Base-by-base conservation (phyloP, 2,113 vertebrate species). In the Aplodontia rufa region DNA sequence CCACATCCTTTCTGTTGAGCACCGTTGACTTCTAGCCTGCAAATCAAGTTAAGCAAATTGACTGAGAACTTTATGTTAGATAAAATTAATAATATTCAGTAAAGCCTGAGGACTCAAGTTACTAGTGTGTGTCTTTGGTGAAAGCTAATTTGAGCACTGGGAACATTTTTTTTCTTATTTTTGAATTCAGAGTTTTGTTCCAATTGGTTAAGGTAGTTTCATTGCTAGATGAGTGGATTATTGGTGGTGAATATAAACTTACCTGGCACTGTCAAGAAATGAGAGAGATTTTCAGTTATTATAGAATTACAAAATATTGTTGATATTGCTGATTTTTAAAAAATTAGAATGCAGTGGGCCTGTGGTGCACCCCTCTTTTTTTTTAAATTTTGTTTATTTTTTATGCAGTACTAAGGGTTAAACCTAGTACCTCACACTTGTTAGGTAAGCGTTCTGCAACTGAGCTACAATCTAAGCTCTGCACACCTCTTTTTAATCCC, bases 141-240 rank as follows among this genome's bases (percentile, higher is more conserved):
- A 87, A 86, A 94, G 30, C 62, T 60, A 32, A 45, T 47, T 78
- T 68, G 58, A 89, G 22, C 85, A 6, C 37, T n/a, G 32, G 47
- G 14, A 10, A 24, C 3, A 12, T 62, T 64, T 89, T 85, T 53
- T 12, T 22, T 30, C 3, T 92, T 90, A 69, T 74, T 87, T 75
- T 87, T 85, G 13, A 47, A 45, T 24, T 96, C 66, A 76, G 72
- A 86, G 53, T 87, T 74, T 90, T 97, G 30, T 90, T 88, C 68
- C 26, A 55, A 2, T 53, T 35, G 42, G 26, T 55, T 69, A 80
- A 69, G 9, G 26, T 87, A 64, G 72, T 75, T 91, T 80, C 19
- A 66, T n/a, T 62, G 32, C 72, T 93, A 76, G 79, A 71, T 84
- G 71, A 92, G 37, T 97, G 53, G n/a, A 92, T 45, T 79, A n/a